Evolutionary conservation across 2,888 invertebrate genomes (phyloP), one percentile per base, ranked within the genome.

Genomic region (Drosophila cognata): DNA sequence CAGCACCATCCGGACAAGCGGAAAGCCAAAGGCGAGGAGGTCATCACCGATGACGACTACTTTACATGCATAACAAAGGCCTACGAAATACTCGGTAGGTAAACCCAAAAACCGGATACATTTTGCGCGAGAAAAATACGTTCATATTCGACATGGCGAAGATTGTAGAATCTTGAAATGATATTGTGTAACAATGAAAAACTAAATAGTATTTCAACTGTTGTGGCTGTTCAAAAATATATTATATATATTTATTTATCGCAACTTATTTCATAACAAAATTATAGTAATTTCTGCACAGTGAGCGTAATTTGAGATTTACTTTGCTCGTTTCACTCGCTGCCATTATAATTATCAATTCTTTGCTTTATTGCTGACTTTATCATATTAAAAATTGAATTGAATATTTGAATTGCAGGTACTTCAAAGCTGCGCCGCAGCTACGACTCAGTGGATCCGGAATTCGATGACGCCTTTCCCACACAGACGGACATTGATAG

Each of bases 21-120:
- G 86, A 97, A 97, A 94, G 97, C 96, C 6, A 95, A 96, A 91
- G 98, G 98, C 4, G 97, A 98, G 93, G 97, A 97, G 81, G 95
- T 98, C 41, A 95, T 96, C 74, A 95, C 96, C 5, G 98, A 99
- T 85, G 97, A 98, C 89, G 99, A 99, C 94, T 99, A 99, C 93
- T 99, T 99, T 93, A 98, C 99, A 0, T 99, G 99, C 92, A 99
- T 99, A 84, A 99, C 99, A 1, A 97, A 97, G 94, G 99, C 99
- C 10, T 98, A 98, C 94, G 99, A 99, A 94, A 97, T 96, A 67
- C 93, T 95, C 51, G 98, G 98, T 35, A 96, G 16, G 57, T 43
- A 41, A 51, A 41, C 57, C 16, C n/a, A 29, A 41, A 41, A 57
- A 8, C 21, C 28, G n/a, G 38, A 41, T n/a, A 41, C 6, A 5